Evolutionary conservation across 2,113 vertebrate genomes (phyloP).

Genomic region (Sapayoa aenigma): DNA sequence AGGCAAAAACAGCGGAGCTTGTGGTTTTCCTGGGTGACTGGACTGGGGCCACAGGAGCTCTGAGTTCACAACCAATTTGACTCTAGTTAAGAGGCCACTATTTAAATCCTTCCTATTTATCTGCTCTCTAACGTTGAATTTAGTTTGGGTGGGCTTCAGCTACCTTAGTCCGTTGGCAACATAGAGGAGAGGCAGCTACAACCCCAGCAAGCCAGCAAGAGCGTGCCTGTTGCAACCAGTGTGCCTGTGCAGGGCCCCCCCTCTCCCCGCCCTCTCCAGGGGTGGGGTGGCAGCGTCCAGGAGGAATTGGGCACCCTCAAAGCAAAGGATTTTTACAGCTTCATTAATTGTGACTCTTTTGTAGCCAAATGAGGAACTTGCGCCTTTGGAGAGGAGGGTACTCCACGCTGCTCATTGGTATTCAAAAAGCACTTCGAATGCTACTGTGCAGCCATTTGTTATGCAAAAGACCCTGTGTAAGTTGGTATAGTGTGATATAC

Average conservation of each 20-base stretch:
- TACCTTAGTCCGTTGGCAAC: not conserved
- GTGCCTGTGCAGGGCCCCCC: not conserved
- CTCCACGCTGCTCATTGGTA: slow-evolving; percentile 49
- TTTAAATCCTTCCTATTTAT: slow-evolving; percentile 43
- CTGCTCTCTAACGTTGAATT: slow-evolving; percentile 30
- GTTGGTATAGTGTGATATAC: slow-evolving; percentile 26
- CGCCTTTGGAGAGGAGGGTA: slow-evolving; percentile 13
- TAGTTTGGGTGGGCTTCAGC: slow-evolving; percentile 53
- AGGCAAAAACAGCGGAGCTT: not conserved
- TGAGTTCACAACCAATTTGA: slow-evolving; percentile 10
- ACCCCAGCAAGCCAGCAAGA: not conserved
- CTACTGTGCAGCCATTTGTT: slow-evolving; percentile 61
- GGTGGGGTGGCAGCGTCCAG: not conserved
- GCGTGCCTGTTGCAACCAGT: not conserved
- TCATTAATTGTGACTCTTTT: not conserved
- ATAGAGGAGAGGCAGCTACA: not conserved
- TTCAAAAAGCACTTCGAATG: slow-evolving; percentile 51
- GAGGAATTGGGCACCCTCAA: not conserved
- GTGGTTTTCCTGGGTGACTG: slow-evolving; percentile 5
- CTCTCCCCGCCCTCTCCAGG: not conserved
- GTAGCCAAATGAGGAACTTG: slow-evolving; percentile 13
- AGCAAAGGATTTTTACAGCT: not conserved
- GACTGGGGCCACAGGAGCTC: not conserved
- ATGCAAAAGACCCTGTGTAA: slow-evolving; percentile 57
- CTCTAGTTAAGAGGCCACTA: slow-evolving; percentile 6